Evolutionary conservation across 2,888 invertebrate species (phyloP).

Genomic region (Mylabris sibirica): DNA sequence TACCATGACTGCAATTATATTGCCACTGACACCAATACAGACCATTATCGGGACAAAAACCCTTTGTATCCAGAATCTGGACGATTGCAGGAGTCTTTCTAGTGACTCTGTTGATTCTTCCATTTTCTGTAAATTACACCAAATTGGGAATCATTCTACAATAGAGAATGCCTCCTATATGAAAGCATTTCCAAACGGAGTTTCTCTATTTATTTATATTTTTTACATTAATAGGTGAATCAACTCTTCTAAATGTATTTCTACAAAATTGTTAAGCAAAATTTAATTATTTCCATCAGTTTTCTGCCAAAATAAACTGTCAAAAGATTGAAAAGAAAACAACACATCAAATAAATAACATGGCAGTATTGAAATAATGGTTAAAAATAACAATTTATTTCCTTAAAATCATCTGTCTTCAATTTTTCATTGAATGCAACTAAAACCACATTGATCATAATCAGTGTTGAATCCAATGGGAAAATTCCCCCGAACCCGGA

Average conservation of each 20-base stretch:
- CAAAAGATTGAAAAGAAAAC: background rate
- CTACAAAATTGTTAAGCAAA: background rate
- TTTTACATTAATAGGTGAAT: background rate
- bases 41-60: slow-evolving; percentile 71
- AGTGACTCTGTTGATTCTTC: slow-evolving; percentile 40
- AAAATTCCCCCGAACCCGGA: no score
- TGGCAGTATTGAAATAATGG: background rate
- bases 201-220: background rate
- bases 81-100: slow-evolving; percentile 53
- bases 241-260: background rate
- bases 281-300: background rate
- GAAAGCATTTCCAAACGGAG: background rate
- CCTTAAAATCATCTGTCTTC: background rate
- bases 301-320: slow-evolving; percentile 8
- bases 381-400: background rate
- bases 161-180: no score
- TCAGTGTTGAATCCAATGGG: no score
- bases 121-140: slow-evolving; percentile 18
- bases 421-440: background rate
- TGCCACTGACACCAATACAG: slow-evolving; percentile 74
- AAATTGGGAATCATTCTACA: no score
- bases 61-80: slow-evolving; percentile 67
- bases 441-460: background rate
- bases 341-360: slow-evolving; percentile 7
- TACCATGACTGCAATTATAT: slow-evolving; percentile 67